Evolutionary conservation across 2,888 invertebrate species (phyloP).

Genomic region (Drosophila eohydei): DNA sequence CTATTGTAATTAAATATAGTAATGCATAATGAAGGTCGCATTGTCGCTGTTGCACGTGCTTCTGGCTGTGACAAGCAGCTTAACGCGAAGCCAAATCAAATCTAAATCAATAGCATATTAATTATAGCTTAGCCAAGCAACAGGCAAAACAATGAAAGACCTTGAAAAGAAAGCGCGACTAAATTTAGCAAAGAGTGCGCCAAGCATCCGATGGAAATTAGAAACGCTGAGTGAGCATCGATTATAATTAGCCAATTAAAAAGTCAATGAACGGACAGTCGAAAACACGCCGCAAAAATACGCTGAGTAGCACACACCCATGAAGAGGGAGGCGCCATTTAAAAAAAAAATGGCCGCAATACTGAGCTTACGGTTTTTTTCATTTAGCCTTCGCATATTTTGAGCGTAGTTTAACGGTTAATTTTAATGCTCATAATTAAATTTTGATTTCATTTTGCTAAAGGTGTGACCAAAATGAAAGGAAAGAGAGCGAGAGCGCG

Average conservation of each 20-base stretch:
- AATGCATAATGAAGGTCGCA: slow-evolving; percentile 18
- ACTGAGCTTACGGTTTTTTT: slow-evolving; percentile 40
- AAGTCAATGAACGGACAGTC: slow-evolving; percentile 56
- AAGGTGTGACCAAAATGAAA: slow-evolving; percentile 3
- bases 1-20: not conserved
- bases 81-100: not conserved
- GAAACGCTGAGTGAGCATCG: not conserved
- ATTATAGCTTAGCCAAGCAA: slow-evolving; percentile 44
- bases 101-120: slow-evolving; percentile 36
- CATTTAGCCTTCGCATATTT: slow-evolving; percentile 51
- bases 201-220: not conserved
- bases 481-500: not conserved
- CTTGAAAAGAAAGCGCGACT: slow-evolving; percentile 38
- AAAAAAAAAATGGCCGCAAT: slow-evolving; percentile 23
- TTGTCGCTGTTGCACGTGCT: slow-evolving; percentile 49
- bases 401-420: slow-evolving; percentile 12
- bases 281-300: slow-evolving; percentile 11
- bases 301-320: slow-evolving; percentile 25
- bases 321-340: slow-evolving; percentile 1
- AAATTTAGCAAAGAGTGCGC: slow-evolving; percentile 34
- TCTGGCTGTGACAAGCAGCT: slow-evolving; percentile 31
- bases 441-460: slow-evolving; percentile 3
- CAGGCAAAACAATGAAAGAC: slow-evolving; percentile 17
- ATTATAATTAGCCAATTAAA: slow-evolving; percentile 43
- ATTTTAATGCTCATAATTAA: slow-evolving; percentile 41